These are phyloP conservation scores for Trichosurus vulpecula DNA, from an alignment of 2,797 vertebrate genomes.

Conservation along the genomic window DNA sequence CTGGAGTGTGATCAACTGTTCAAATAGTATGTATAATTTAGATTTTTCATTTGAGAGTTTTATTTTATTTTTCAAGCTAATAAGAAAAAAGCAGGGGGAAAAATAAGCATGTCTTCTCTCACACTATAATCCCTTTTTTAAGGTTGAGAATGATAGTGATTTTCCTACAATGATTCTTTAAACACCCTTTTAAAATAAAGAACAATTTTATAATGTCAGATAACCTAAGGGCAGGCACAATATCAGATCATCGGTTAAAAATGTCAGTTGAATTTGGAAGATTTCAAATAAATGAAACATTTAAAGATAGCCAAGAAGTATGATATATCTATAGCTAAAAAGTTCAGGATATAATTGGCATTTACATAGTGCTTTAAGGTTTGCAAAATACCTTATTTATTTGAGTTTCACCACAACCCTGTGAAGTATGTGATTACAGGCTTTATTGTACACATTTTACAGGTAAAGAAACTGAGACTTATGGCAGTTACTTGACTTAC, in stretches of 20 bases:
- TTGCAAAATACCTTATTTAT: neutral
- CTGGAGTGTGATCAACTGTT: neutral
- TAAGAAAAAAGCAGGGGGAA: neutral
- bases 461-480: neutral
- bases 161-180: neutral
- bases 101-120: neutral
- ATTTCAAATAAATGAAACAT: neutral
- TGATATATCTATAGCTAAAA: neutral
- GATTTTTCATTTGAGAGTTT: constrained; percentile 65
- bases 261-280: neutral
- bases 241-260: neutral
- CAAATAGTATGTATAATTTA: constrained; percentile 51
- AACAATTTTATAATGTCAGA: neutral
- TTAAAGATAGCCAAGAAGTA: neutral
- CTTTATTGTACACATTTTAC: neutral
- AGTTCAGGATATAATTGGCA: neutral
- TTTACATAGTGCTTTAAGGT: neutral
- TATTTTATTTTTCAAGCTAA: constrained; percentile 51
- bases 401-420: neutral
- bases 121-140: neutral
- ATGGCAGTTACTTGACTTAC: neutral
- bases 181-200: neutral
- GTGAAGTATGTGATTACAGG: neutral
- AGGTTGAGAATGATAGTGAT: neutral
- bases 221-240: neutral